These are phyloP conservation scores for Gadopsis bispinosus DNA, from an alignment of 2,797 vertebrate species.

Conservation along the genomic window DNA sequence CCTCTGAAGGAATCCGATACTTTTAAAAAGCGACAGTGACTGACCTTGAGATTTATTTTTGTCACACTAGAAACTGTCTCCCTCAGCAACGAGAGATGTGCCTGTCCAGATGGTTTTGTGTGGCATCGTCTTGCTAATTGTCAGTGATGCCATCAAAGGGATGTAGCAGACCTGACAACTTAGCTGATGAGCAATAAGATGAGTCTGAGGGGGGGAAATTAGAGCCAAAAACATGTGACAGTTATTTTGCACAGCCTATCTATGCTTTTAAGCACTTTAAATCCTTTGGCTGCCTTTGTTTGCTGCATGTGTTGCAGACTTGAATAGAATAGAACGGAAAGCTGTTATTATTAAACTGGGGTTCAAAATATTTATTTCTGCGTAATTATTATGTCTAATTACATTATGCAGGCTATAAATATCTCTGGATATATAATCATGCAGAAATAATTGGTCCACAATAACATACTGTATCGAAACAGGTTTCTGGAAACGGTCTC, in stretches of 20 bases:
- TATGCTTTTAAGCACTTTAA: conserved; percentile 72
- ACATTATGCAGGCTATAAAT: conserved; percentile 51
- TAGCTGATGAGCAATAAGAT: conserved; percentile 86
- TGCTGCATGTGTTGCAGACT: conserved; percentile 53
- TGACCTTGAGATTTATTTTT: conserved; percentile 89
- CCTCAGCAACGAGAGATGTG: conserved; percentile 85
- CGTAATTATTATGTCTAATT: conserved; percentile 61
- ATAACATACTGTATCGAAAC: conserved; percentile 27
- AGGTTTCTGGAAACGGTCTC: conserved; percentile 14
- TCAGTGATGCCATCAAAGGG: conserved; percentile 89
- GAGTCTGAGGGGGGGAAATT: conserved; percentile 75
- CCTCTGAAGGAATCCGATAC: conserved; percentile 81
- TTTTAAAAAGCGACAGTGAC: conserved; percentile 83
- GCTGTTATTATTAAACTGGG: conserved; percentile 50
- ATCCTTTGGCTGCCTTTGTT: conserved; percentile 63
- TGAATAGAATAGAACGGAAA: conserved; percentile 40
- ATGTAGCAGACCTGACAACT: conserved; percentile 87
- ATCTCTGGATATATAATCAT: conserved; percentile 35
- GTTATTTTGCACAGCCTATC: conserved; percentile 73
- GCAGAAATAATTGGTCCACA: conserved; percentile 32
- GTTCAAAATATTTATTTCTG: conserved; percentile 56
- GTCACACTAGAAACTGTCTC: conserved; percentile 84
- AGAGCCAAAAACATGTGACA: conserved; percentile 80
- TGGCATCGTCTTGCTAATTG: conserved; percentile 89
- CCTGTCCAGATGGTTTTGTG: conserved; percentile 89